Percentiles rank a stretch among this genome's conserved stretches.
These are phyloP conservation scores for Aporophyla nigra DNA, from an alignment of 2,888 invertebrate species.

Conservation along the genomic window DNA sequence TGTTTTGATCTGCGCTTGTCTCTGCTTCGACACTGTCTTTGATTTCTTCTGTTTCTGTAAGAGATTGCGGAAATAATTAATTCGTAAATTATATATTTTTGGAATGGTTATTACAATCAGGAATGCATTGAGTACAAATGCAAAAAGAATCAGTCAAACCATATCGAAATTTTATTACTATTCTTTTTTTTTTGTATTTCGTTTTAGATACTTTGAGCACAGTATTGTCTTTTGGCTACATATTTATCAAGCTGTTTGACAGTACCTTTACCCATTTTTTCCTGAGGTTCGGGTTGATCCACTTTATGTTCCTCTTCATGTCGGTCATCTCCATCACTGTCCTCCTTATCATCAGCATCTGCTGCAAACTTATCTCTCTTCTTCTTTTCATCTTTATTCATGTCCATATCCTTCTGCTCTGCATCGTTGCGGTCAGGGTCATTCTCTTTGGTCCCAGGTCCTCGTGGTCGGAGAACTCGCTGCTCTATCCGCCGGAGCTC, in stretches of 20 bases:
- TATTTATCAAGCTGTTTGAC: background rate
- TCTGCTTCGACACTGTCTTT: conserved; percentile 43
- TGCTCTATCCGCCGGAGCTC: conserved; percentile 92
- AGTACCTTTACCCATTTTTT: conserved; percentile 59
- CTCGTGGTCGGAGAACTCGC: conserved; percentile 81
- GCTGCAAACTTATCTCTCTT: conserved; percentile 64
- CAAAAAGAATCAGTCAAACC: background rate
- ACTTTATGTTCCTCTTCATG: conserved; percentile 72
- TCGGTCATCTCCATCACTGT: conserved; percentile 85
- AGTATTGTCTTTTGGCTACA: background rate
- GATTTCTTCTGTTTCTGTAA: conserved; percentile 44
- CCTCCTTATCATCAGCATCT: conserved; percentile 81
- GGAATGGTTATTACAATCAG: background rate
- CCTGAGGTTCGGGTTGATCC: conserved; percentile 34
- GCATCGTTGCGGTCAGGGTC: conserved; percentile 70
- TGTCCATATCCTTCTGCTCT: conserved; percentile 41
- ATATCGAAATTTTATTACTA: background rate
- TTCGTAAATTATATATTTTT: background rate
- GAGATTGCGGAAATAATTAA: background rate
- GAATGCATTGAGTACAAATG: background rate
- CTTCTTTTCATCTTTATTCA: conserved; percentile 57
- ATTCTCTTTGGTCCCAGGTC: conserved; percentile 81
- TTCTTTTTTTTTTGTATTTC: background rate
- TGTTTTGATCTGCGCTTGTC: conserved; percentile 33
- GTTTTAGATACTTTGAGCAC: background rate